Conservation (phyloP, 2,888 invertebrate species). For the Artemia sp. region DNA sequence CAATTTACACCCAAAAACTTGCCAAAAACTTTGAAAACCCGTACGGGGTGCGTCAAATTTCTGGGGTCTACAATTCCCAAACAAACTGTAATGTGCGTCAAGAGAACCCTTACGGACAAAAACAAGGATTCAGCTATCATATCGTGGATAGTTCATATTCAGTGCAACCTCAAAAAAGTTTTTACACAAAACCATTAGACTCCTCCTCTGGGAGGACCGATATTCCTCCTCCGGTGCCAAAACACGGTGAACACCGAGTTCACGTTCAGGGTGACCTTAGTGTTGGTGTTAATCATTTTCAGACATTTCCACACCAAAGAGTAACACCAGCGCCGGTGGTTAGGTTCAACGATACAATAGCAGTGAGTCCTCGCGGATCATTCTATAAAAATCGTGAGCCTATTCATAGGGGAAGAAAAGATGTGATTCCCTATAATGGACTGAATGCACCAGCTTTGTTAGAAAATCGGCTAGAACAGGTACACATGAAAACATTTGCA, state of each 20-base stretch:
- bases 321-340: slow-evolving; percentile 6
- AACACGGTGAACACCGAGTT: slow-evolving; percentile 7
- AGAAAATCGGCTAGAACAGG: background rate
- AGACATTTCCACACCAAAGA: slow-evolving; percentile 4
- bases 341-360: slow-evolving; percentile 7
- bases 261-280: background rate
- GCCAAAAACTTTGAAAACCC: background rate
- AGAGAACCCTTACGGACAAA: slow-evolving; percentile 13
- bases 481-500: slow-evolving; percentile 8
- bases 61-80: background rate
- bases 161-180: background rate
- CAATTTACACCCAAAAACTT: background rate
- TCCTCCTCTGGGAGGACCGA: background rate
- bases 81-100: background rate
- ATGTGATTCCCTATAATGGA: slow-evolving; percentile 11
- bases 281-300: slow-evolving; percentile 14
- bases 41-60: background rate
- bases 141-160: background rate
- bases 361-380: slow-evolving; percentile 5
- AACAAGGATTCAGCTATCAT: background rate
- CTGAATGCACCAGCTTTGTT: slow-evolving; percentile 1
- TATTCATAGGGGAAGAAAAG: background rate
- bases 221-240: slow-evolving; percentile 7
- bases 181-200: background rate
- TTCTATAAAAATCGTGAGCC: slow-evolving; percentile 7